Evolutionary conservation across 2,888 invertebrate genomes (phyloP).

Genomic region (Brenthis daphne): DNA sequence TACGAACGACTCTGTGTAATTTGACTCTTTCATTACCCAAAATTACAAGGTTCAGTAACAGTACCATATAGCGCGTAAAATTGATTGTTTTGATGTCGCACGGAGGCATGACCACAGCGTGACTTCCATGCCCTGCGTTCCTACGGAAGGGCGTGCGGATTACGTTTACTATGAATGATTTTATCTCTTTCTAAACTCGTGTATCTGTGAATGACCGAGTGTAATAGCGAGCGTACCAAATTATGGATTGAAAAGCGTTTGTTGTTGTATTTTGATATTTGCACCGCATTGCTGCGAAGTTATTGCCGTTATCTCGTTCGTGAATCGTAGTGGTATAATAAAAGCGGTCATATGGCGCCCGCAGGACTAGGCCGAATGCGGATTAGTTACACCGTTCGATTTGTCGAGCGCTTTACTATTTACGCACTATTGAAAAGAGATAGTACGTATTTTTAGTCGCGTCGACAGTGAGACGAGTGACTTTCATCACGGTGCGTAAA

Average conservation of each 20-base stretch:
- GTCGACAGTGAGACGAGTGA: constrained; percentile 64
- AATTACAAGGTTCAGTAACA: constrained; percentile 49
- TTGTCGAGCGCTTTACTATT: constrained; percentile 67
- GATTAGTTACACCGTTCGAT: constrained; percentile 66
- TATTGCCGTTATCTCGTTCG: constrained; percentile 65
- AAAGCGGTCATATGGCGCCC: constrained; percentile 62
- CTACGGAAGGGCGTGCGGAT: constrained; percentile 79
- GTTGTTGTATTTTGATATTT: constrained; percentile 77
- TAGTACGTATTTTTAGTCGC: constrained; percentile 77
- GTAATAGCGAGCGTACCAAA: constrained; percentile 79
- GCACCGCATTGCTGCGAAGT: constrained; percentile 58
- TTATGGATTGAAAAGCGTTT: constrained; percentile 79
- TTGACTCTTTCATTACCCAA: constrained; percentile 53
- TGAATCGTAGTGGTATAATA: constrained; percentile 55
- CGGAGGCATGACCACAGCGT: constrained; percentile 75
- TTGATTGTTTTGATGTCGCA: constrained; percentile 74
- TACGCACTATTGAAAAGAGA: constrained; percentile 76
- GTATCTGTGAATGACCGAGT: constrained; percentile 81
- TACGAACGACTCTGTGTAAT: constrained; percentile 59
- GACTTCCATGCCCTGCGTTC: constrained; percentile 82
- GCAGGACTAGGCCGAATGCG: constrained; percentile 57
- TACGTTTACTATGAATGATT: constrained; percentile 83
- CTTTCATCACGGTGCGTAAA: constrained; percentile 76
- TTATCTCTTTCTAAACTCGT: constrained; percentile 81
- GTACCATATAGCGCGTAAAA: constrained; percentile 55